Base-by-base conservation (phyloP, 1,140 invertebrate genomes). In the Solen grandis region DNA sequence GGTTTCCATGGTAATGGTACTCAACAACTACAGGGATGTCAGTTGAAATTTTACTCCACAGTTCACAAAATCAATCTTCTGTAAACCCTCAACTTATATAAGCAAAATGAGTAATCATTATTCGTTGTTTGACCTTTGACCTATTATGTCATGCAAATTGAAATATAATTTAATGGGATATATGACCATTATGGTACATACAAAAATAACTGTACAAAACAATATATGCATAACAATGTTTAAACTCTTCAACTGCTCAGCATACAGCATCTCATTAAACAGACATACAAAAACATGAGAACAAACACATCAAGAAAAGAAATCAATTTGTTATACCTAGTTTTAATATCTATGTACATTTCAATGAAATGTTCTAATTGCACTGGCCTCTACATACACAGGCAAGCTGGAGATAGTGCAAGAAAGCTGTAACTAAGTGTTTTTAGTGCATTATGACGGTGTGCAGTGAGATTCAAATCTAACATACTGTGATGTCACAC, bases 311-410 rank as follows among this genome's bases (percentile, higher is more conserved):
- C 38, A 5, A 16, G 38, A 5, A 41, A 41, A 35, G n/a, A n/a
- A n/a, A 41, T 41, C 50, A 41, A 41, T 62, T 14, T 62, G 59
- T 35, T 27, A 35, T 35, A 62, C 8, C 16, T 62, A 62, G 59
- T 35, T 2, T 25, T 41, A 22, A n/a, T 35, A 46, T 25, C 25
- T 41, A 41, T 41, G 38, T 66, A 66, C 50, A n/a, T n/a, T 66
- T 14, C 2, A 35, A 41, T 50, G n/a, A 50, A 10, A 25, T 52
- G 54, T 2, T 14, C 33, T 31, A 50, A 68, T 68, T 68, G 65
- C 65, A 68, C 65, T 68, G 65, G 65, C 65, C 65, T 68, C 33
- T 52, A 52, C 50, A 66, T 27, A 66, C 38, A 46, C 22, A 66
- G 50, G 63, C 63, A 66, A 22, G n/a, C n/a, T n/a, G n/a, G n/a